Evolutionary conservation across 2,113 vertebrate species (phyloP), one percentile per base, ranked within the genome.

Genomic region (Rhinolophus sinicus): DNA sequence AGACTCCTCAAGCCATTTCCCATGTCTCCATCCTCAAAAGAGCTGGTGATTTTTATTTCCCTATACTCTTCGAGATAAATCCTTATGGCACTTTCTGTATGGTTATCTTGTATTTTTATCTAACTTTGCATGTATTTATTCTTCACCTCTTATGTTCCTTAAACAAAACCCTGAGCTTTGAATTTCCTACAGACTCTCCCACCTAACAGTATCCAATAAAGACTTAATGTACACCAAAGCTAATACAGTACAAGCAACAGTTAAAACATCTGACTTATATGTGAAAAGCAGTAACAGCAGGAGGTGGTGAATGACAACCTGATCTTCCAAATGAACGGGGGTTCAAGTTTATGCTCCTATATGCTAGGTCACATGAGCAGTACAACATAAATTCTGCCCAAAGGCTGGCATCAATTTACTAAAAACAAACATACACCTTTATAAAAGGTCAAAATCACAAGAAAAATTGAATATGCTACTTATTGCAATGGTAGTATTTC

Each of bases 191-290:
- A 88, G 33, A 94, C 73, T 72, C 13, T 56, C 75, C 70, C 30
- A 92, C 21, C 38, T n/a, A 82, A 60, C 12, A 64, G 30, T 33
- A 88, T 8, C 30, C 58, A 65, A 40, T 73, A 88, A 60, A 82
- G 69, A 93, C 44, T 73, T 73, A 60, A 54, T 38, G 19, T 73
- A 73, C 92, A 52, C 16, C 72, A 70, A 96, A 89, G 54, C 44
- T 12, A 83, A 16, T 13, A 73, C 0, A 54, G 30, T 44, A 62
- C 9, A 65, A 82, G 33, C 64, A 90, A 50, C 0, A 62, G 40
- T 80, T 88, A 81, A 90, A 95, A 44, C 2, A 78, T n/a, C 28
- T 94, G 87, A 75, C 30, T 93, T 78, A 86, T 83, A 89, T 67
- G 18, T 67, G 44, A 73, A 88, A 77, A 82, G 33, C 1, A 87